Evolutionary conservation across 2,113 vertebrate species (phyloP), one percentile per base, ranked within the genome.

Genomic region (Cynopterus brachyotis): DNA sequence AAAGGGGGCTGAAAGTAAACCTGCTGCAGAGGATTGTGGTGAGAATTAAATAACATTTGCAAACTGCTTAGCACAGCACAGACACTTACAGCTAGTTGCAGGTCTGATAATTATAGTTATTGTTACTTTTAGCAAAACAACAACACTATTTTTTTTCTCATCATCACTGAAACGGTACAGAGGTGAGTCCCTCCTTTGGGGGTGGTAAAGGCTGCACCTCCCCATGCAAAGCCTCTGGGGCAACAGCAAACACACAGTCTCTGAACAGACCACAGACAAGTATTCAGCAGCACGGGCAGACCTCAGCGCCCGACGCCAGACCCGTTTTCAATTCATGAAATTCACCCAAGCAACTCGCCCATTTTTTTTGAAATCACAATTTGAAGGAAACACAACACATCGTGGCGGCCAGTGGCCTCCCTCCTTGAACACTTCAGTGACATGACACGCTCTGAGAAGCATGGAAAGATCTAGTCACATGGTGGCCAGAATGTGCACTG

Each of bases 401-500:
- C 26, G 5, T 5, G 2, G 60, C 37, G 1, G 42, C 75, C 40
- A 6, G 15, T 3, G 7, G 16, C 47, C 30, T 42, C 30, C 26
- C 12, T 11, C 72, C 53, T 57, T 28, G 15, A 66, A 32, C 9
- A 45, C 1, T 2, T 80, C 32, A 20, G 30, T 20, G 19, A 50
- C 5, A 62, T 0, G 3, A 35, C 53, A 30, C 24, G 3, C 62
- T 83, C 86, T 55, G 76, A 76, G 73, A 42, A 64, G 75, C 50
- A 53, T 6, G 6, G 35, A 9, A 66, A 55, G 17, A n/a, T 73
- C 62, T 55, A 3, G 12, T 9, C n/a, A 2, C 10, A 0, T 2
- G n/a, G 32, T 5, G n/a, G 50, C 45, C 69, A 76, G 59, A 35
- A n/a, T 0, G 1, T 0, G 15, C 57, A 60, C 42, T 37, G 73